phyloP scores from a whole-genome alignment of 1,140 invertebrate genomes.

The Theocolax elegans region DNA sequence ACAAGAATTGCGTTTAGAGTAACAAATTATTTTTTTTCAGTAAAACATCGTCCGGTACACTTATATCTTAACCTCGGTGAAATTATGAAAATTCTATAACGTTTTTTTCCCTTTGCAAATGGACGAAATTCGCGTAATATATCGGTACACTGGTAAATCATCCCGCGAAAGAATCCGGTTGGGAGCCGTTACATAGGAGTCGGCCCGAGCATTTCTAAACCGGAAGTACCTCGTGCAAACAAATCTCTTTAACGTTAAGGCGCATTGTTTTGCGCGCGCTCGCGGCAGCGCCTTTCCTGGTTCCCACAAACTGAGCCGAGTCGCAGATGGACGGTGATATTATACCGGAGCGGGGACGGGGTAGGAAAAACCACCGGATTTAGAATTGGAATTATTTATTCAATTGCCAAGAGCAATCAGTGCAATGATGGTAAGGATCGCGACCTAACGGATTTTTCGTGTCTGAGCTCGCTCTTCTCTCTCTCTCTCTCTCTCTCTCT shows the following conservation, averaged over 20 bases:
- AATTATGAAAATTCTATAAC: no score
- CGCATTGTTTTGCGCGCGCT: constrained; percentile 27
- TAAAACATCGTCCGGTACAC: no score
- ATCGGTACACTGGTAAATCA: constrained; percentile 30
- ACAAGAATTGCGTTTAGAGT: no score
- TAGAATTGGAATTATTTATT: constrained; percentile 27
- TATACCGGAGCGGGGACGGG: background rate
- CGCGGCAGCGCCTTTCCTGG: constrained; percentile 32
- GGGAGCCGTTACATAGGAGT: constrained; percentile 9
- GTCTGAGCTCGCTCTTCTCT: no score
- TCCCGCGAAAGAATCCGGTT: constrained; percentile 10
- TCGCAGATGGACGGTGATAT: background rate
- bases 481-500: no score
- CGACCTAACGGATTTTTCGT: no score
- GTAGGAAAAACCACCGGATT: background rate
- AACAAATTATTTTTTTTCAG: no score
- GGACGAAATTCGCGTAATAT: no score
- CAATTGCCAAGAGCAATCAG: background rate
- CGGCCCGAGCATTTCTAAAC: constrained; percentile 7
- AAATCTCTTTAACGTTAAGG: constrained; percentile 23
- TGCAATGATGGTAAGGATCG: no score
- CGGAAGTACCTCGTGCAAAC: constrained; percentile 33
- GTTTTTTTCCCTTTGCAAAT: no score
- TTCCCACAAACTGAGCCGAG: constrained; percentile 19
- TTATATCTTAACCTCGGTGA: no score